A percentile compares a stretch with the other conserved stretches of the same genome.
Evolutionary conservation across 2,888 invertebrate species (phyloP).

Genomic region (Lypha dubia): DNA sequence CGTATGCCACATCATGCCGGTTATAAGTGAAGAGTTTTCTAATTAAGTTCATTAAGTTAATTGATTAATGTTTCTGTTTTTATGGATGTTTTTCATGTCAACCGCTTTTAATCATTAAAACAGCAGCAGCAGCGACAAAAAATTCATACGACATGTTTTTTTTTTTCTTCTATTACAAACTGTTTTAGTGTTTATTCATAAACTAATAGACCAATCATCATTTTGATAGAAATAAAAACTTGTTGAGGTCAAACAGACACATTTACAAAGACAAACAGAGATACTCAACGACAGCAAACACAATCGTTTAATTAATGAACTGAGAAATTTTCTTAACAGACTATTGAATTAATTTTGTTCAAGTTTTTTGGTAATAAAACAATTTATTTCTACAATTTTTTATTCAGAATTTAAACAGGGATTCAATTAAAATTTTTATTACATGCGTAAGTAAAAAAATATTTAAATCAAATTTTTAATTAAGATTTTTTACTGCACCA

Average conservation of each 20-base stretch:
- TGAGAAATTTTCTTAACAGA: background rate
- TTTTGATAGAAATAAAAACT: background rate
- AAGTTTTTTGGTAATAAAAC: background rate
- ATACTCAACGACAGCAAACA: background rate
- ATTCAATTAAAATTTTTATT: background rate
- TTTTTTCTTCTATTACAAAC: background rate
- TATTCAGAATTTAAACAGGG: background rate
- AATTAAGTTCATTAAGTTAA: slow-evolving; percentile 45
- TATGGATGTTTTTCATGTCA: background rate
- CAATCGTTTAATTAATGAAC: background rate
- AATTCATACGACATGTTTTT: background rate
- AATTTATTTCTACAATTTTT: background rate
- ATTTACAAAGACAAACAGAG: background rate
- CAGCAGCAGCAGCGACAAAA: background rate
- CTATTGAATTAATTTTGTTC: background rate
- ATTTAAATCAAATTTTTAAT: too few species aligned
- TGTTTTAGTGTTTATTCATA: background rate
- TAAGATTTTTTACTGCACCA: too few species aligned
- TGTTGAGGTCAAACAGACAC: slow-evolving; percentile 1
- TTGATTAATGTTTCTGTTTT: slow-evolving; percentile 15
- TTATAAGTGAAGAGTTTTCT: slow-evolving; percentile 19
- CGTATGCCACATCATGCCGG: background rate
- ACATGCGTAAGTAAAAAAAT: too few species aligned
- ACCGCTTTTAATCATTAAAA: slow-evolving; percentile 17
- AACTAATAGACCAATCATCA: slow-evolving; percentile 25